Percentiles rank a stretch among this genome's conserved stretches.
Evolutionary conservation across 2,113 vertebrate species (phyloP).

Genomic region (Podocnemis expansa): DNA sequence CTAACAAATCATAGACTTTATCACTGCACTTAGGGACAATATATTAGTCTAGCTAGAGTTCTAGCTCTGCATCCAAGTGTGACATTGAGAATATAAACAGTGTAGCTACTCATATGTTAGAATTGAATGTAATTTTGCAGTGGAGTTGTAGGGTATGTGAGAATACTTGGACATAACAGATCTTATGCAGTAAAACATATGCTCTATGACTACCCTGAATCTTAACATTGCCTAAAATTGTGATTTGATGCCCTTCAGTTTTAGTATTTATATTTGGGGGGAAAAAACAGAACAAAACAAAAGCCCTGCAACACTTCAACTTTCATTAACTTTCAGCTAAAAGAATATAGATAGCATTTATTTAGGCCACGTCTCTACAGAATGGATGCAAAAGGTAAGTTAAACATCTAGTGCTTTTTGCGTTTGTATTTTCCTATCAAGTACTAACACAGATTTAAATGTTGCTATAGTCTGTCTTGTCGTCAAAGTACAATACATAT

Average conservation of each 20-base stretch:
- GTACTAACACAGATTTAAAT: background rate
- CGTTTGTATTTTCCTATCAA: background rate
- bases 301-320: background rate
- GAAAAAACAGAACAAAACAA: accelerated
- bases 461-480: background rate
- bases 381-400: background rate
- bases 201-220: background rate
- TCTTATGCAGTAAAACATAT: background rate
- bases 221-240: background rate
- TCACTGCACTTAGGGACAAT: background rate
- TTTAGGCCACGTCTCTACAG: background rate
- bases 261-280: background rate
- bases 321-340: background rate
- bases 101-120: background rate
- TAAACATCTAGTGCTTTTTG: background rate
- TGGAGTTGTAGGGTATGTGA: too few species aligned
- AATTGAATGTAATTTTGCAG: too few species aligned
- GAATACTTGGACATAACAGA: background rate
- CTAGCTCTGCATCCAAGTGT: background rate
- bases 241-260: background rate
- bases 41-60: background rate
- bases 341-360: background rate
- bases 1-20: background rate
- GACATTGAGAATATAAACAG: background rate
- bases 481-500: background rate